These are phyloP conservation scores for Dascyllus trimaculatus DNA, from an alignment of 2,113 vertebrate genomes.

Conservation along the genomic window DNA sequence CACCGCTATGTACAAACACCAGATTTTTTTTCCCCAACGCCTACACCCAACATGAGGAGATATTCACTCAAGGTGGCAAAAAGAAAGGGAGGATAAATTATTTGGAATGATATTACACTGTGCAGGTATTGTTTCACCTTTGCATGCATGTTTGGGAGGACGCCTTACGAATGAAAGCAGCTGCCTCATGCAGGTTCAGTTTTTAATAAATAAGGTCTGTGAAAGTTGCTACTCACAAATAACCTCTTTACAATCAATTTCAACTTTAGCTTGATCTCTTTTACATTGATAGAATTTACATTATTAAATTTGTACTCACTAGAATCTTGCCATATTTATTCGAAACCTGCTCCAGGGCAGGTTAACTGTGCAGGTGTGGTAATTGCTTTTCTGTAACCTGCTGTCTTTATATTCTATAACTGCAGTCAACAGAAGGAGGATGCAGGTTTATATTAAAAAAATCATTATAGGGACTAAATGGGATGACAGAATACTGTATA, in stretches of 20 bases:
- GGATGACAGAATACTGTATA: slow-evolving; percentile 14
- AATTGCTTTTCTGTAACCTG: slow-evolving; percentile 31
- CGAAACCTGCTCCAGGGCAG: slow-evolving; percentile 23
- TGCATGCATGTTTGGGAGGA: neutral
- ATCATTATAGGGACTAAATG: slow-evolving; percentile 13
- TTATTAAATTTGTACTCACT: slow-evolving; percentile 2
- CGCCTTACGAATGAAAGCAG: no score
- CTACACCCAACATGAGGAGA: no score
- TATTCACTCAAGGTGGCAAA: no score
- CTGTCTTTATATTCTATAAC: slow-evolving; percentile 12
- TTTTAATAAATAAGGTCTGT: neutral
- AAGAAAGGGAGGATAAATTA: no score
- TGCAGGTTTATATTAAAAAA: slow-evolving; percentile 38
- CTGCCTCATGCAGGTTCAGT: neutral
- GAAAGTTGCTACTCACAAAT: neutral
- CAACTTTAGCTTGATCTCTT: neutral
- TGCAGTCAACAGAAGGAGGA: slow-evolving; percentile 6
- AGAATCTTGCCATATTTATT: slow-evolving; percentile 23
- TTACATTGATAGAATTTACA: slow-evolving; percentile 3
- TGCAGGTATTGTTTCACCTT: neutral
- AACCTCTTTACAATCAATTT: slow-evolving; percentile 2
- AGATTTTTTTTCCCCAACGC: no score
- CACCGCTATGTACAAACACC: no score
- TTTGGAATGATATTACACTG: neutral
- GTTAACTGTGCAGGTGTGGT: slow-evolving; percentile 20